phyloP scores from a whole-genome alignment of 1,140 invertebrate species.

The Polyergus mexicanus region DNA sequence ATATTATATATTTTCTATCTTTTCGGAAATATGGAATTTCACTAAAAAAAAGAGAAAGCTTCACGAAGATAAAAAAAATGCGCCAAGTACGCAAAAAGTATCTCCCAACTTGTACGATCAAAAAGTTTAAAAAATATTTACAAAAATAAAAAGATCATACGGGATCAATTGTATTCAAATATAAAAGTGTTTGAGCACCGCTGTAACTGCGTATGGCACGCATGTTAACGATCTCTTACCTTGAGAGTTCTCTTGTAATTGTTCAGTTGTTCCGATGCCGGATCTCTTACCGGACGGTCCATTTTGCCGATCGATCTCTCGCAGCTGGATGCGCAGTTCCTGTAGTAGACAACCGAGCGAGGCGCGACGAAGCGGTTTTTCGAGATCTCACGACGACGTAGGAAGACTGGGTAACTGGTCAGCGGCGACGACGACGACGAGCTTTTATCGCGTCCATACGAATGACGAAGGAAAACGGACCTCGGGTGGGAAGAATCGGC shows the following conservation, averaged over 20 bases:
- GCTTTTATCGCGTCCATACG: conserved; percentile 70
- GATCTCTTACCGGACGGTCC: conserved; percentile 84
- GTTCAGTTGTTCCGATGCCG: conserved; percentile 90
- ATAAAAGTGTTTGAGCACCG: background rate
- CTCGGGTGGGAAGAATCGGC: conserved; percentile 31
- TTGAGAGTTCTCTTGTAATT: conserved; percentile 89
- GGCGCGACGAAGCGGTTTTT: background rate
- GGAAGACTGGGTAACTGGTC: conserved; percentile 47
- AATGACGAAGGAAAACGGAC: background rate
- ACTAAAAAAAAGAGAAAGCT: no score
- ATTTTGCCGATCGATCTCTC: conserved; percentile 31
- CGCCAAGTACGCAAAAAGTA: no score
- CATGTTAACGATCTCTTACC: conserved; percentile 83
- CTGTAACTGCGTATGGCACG: background rate
- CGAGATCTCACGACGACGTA: background rate
- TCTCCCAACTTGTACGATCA: no score
- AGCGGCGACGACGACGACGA: conserved; percentile 22
- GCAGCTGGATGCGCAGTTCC: background rate
- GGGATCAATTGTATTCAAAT: no score
- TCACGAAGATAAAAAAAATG: no score
- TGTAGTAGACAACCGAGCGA: conserved; percentile 5
- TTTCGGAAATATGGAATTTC: no score
- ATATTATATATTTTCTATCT: no score
- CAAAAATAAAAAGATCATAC: no score
- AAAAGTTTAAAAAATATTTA: no score